Evolutionary conservation across 2,888 invertebrate species (phyloP).

Genomic region (Antheraea assamensis): DNA sequence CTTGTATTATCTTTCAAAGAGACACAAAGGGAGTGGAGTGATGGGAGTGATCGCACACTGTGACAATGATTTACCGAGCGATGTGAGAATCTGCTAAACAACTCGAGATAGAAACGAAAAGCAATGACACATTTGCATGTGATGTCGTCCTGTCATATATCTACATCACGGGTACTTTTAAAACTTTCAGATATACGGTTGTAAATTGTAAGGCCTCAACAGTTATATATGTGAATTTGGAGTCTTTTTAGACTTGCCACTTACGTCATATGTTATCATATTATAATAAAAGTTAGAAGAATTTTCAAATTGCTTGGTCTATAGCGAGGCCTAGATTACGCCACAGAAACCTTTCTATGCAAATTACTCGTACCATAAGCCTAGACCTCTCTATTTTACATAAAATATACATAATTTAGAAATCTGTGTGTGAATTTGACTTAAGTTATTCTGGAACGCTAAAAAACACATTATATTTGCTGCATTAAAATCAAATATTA

Average conservation of each 20-base stretch:
- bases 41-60: neutral
- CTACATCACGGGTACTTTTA: constrained; percentile 36
- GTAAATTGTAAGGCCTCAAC: neutral
- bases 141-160: constrained; percentile 41
- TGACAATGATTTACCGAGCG: constrained; percentile 4
- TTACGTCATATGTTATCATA: no score
- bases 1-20: constrained; percentile 4
- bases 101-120: neutral
- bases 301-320: neutral
- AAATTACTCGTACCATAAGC: neutral
- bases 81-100: constrained; percentile 6
- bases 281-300: neutral
- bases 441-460: neutral
- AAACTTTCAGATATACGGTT: neutral
- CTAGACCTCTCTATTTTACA: neutral
- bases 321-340: neutral
- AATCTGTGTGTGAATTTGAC: neutral
- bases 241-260: neutral
- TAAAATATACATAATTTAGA: constrained; percentile 1
- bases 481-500: neutral
- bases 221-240: neutral
- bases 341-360: neutral
- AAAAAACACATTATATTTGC: neutral
- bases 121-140: neutral
- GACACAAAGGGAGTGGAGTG: constrained; percentile 2